A percentile compares a stretch with the other conserved stretches of the same genome.
phyloP scores from a whole-genome alignment of 2,113 vertebrate species.

The Oncorhynchus clarkii region DNA sequence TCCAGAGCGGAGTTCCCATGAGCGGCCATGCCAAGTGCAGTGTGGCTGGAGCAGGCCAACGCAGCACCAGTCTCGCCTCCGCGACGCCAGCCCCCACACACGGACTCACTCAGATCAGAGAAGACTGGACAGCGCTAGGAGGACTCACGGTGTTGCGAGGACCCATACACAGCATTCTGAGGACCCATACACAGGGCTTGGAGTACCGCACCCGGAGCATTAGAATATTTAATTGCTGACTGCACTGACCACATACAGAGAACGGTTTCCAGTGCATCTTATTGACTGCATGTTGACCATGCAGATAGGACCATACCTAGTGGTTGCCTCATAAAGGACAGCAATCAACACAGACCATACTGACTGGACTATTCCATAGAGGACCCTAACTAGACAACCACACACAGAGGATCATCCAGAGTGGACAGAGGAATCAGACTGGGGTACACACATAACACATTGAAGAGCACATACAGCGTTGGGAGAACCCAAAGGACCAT shows the following conservation, averaged over 20 bases:
- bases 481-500: too few species aligned
- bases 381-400: background rate
- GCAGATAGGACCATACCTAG: background rate
- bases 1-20: constrained; percentile 81
- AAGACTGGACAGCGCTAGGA: background rate
- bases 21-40: constrained; percentile 83
- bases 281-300: background rate
- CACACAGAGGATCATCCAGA: background rate
- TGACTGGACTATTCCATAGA: too few species aligned
- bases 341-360: too few species aligned
- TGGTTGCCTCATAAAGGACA: too few species aligned
- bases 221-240: too few species aligned
- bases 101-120: constrained; percentile 9
- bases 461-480: too few species aligned
- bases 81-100: constrained; percentile 48
- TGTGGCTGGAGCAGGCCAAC: constrained; percentile 72
- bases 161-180: too few species aligned
- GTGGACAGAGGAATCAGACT: background rate
- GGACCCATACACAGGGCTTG: too few species aligned
- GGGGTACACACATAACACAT: background rate
- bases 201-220: too few species aligned
- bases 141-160: too few species aligned
- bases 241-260: too few species aligned
- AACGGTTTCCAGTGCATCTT: too few species aligned
- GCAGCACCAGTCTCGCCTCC: constrained; percentile 60